A percentile compares a stretch with the other conserved stretches of the same genome.
Evolutionary conservation across 2,888 invertebrate species (phyloP).

Genomic region (Tinea semifulvella): DNA sequence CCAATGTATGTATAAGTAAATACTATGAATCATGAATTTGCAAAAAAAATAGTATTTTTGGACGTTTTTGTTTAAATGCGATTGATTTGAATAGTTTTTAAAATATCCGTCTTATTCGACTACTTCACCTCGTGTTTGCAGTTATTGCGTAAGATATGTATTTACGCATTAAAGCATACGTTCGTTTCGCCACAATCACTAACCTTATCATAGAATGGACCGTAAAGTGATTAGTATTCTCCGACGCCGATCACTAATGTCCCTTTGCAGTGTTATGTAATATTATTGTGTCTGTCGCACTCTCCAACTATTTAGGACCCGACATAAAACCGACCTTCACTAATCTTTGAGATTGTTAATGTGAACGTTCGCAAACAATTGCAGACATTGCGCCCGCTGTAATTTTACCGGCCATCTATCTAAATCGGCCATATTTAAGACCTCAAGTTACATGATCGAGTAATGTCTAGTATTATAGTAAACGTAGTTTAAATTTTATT

Average conservation of each 20-base stretch:
- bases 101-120: slow-evolving; percentile 2
- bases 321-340: slow-evolving; percentile 5
- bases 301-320: slow-evolving; percentile 1
- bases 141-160: slow-evolving; percentile 11
- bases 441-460: too few species aligned
- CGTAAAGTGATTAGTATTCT: slow-evolving; percentile 13
- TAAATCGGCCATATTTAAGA: too few species aligned
- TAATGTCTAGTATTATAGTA: too few species aligned
- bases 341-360: slow-evolving; percentile 3
- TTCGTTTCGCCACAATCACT: slow-evolving; percentile 12
- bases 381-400: too few species aligned
- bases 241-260: slow-evolving; percentile 11
- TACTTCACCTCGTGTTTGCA: slow-evolving; percentile 4
- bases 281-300: background rate
- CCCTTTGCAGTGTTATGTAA: slow-evolving; percentile 12
- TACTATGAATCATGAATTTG: slow-evolving; percentile 6
- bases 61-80: slow-evolving; percentile 9
- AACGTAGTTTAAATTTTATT: too few species aligned
- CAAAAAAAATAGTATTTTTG: background rate
- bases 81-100: slow-evolving; percentile 1
- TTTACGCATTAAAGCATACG: slow-evolving; percentile 10
- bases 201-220: slow-evolving; percentile 12
- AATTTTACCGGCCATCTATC: too few species aligned
- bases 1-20: slow-evolving; percentile 5
- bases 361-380: background rate